Conservation (phyloP, 2,113 vertebrate genomes). For the Psettodes erumei region DNA sequence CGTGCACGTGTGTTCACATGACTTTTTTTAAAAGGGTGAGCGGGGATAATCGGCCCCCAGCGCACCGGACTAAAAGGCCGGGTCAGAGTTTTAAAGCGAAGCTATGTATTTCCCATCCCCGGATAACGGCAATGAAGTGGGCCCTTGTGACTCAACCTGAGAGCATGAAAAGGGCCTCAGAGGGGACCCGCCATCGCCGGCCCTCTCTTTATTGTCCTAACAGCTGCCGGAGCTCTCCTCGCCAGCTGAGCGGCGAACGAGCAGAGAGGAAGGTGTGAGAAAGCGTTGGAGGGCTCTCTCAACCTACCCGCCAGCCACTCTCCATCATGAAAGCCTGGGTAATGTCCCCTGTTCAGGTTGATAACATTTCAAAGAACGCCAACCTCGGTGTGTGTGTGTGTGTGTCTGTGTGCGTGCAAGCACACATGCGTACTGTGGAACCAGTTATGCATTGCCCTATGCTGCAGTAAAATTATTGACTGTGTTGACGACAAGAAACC, state of each 20-base stretch:
- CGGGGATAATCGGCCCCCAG: constrained; percentile 72
- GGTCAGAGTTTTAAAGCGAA: constrained; percentile 82
- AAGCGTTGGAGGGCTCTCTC: constrained; percentile 72
- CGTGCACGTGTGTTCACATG: constrained; percentile 34
- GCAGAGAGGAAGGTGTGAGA: constrained; percentile 55
- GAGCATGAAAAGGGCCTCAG: constrained; percentile 76
- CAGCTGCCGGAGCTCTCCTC: constrained; percentile 63
- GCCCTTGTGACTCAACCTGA: constrained; percentile 77
- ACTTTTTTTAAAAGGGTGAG: constrained; percentile 73
- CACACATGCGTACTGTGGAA: background rate
- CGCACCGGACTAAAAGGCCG: constrained; percentile 77
- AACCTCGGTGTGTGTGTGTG: background rate
- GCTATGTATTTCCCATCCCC: constrained; percentile 75
- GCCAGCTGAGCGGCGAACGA: constrained; percentile 34
- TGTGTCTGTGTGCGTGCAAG: background rate
- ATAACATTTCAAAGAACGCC: constrained; percentile 52
- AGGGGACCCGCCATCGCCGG: constrained; percentile 65
- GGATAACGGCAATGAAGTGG: constrained; percentile 76
- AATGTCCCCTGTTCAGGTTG: constrained; percentile 64
- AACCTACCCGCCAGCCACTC: constrained; percentile 63
- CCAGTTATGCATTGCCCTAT: background rate
- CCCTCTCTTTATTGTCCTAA: constrained; percentile 70
- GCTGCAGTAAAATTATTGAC: constrained; percentile 5
- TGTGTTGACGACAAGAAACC: too few species aligned
- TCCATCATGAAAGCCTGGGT: constrained; percentile 67